Conservation (phyloP, 2,113 vertebrate genomes). For the Grus americana region DNA sequence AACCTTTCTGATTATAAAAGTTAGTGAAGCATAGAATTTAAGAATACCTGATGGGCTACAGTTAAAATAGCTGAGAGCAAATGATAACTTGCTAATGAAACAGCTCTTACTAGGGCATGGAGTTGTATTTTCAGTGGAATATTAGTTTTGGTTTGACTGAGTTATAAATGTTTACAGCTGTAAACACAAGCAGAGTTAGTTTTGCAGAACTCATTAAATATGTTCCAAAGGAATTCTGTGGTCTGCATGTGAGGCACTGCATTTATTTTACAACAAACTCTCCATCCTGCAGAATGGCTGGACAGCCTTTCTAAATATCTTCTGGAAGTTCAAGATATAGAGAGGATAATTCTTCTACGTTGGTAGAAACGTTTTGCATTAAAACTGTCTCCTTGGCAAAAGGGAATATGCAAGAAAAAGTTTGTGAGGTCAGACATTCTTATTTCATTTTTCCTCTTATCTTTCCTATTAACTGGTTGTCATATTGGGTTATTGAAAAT, state of each 20-base stretch:
- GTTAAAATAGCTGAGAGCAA: neutral
- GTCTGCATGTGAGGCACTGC: neutral
- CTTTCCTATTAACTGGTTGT: neutral
- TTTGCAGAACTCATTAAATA: neutral
- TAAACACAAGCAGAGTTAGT: neutral
- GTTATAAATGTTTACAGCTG: neutral
- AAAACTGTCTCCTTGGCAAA: neutral
- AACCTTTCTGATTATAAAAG: neutral
- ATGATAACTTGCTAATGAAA: constrained; percentile 5
- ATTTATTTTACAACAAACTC: neutral
- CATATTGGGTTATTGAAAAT: neutral
- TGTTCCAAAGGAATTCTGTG: neutral
- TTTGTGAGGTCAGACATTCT: neutral
- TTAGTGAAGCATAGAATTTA: neutral
- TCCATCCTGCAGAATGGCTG: neutral
- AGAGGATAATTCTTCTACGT: neutral
- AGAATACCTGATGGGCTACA: neutral
- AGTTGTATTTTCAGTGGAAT: neutral
- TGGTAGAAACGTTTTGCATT: neutral
- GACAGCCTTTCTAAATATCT: neutral
- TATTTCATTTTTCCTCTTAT: neutral
- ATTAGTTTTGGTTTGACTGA: constrained; percentile 18
- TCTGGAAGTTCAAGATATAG: neutral
- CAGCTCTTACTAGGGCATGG: neutral
- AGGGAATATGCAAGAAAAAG: neutral